phyloP scores from a whole-genome alignment of 1,140 invertebrate species.

The Eubasilissa regina region DNA sequence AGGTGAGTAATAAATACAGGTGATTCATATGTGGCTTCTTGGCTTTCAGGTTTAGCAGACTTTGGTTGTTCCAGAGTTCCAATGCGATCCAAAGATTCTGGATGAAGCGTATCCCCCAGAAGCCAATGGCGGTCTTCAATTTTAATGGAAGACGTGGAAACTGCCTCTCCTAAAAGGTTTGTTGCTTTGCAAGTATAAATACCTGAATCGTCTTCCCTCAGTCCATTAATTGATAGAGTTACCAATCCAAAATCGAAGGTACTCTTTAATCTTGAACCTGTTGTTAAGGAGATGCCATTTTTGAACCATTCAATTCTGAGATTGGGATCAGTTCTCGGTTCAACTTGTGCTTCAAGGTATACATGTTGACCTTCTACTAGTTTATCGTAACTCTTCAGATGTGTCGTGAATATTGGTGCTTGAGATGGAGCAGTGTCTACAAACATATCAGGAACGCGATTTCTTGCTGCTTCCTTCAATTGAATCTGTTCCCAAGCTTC shows the following conservation, averaged over 20 bases:
- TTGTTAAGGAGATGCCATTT: slow-evolving; percentile 89
- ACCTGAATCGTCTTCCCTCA: slow-evolving; percentile 91
- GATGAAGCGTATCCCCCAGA: slow-evolving; percentile 90
- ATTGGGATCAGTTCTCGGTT: slow-evolving; percentile 96
- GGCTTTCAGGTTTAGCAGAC: slow-evolving; percentile 74
- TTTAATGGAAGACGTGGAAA: slow-evolving; percentile 92
- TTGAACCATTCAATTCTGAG: slow-evolving; percentile 94
- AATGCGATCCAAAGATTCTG: slow-evolving; percentile 90
- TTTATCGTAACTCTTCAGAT: slow-evolving; percentile 89
- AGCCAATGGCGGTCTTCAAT: slow-evolving; percentile 91
- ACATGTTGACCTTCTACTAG: slow-evolving; percentile 92
- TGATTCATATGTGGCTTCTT: slow-evolving; percentile 85
- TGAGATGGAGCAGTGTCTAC: slow-evolving; percentile 86
- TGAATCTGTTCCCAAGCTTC: slow-evolving; percentile 93
- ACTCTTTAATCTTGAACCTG: slow-evolving; percentile 87
- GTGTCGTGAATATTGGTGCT: slow-evolving; percentile 92
- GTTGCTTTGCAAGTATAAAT: slow-evolving; percentile 96
- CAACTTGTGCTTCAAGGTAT: slow-evolving; percentile 94
- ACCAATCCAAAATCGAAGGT: slow-evolving; percentile 97
- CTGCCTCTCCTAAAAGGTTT: slow-evolving; percentile 91
- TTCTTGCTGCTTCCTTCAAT: slow-evolving; percentile 90
- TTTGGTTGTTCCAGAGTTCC: slow-evolving; percentile 88
- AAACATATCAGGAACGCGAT: slow-evolving; percentile 88
- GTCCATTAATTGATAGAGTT: slow-evolving; percentile 88
- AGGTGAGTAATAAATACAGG: slow-evolving; percentile 93